Base-by-base conservation (phyloP, 2,797 vertebrate genomes). In the Acanthiza pusilla region DNA sequence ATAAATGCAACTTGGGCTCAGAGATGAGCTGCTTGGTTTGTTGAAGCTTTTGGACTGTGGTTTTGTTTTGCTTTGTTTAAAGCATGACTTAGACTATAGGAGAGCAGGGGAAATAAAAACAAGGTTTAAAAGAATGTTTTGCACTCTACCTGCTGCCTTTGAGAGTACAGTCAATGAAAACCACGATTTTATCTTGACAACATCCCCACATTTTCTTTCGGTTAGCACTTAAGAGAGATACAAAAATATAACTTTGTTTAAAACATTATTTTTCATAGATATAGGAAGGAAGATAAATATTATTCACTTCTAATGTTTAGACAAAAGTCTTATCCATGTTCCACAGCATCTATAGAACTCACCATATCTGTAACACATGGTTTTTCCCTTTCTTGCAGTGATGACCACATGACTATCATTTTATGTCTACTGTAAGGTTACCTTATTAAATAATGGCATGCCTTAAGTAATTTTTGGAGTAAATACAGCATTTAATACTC, bases 401-500 rank as follows among this genome's bases (percentile, higher is more conserved):
- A 47, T 4, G 9, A 63, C 47, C 19, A 87, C 40, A 78, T 43
- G 81, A 62, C n/a, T 94, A 63, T 92, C 7, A 73, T 92, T 95
- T 94, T 92, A 62, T 91, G 14, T 60, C 38, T 65, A 89, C 68
- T 70, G 17, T 74, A 94, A 96, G 88, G 16, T 29, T 55, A 51
- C 32, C 1, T 0, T 70, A 34, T 68, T 47, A 51, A 77, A 16
- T 71, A 67, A 70, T 45, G 20, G 5, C 19, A 63, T 23, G 6
- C 5, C 18, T 6, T 50, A 53, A 40, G 32, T 88, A 67, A 94
- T 93, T 96, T 89, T 87, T 91, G 43, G 45, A 54, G 36, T 34
- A 94, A 94, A 77, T 71, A 85, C 42, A 77, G n/a, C 20, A 93
- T 86, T 96, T 62, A 53, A 34, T 85, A 87, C 45, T 65, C 32